A percentile compares a stretch with the other conserved stretches of the same genome.
Evolutionary conservation across 2,113 vertebrate species (phyloP).

Genomic region (Thermophis baileyi): DNA sequence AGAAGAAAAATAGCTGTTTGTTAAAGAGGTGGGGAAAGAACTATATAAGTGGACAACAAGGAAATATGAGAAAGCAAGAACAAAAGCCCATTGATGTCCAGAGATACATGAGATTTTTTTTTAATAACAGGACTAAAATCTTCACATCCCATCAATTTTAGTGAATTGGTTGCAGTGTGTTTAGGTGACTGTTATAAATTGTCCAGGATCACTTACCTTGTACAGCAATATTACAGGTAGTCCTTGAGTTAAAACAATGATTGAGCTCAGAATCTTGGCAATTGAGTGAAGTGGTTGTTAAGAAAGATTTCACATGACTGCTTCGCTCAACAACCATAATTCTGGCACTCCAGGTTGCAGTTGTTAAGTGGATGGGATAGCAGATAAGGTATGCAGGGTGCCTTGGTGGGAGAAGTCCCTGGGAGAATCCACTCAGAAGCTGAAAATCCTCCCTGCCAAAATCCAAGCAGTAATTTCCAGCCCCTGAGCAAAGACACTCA

Average conservation of each 20-base stretch:
- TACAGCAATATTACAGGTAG: not conserved
- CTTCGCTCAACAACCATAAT: not conserved
- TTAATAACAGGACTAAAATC: not conserved
- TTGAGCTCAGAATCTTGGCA: not conserved
- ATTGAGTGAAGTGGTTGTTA: not conserved
- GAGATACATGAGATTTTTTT: not conserved
- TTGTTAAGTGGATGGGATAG: not conserved
- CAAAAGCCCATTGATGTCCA: not conserved
- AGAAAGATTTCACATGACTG: not conserved
- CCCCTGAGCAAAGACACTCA: not conserved
- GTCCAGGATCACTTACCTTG: not conserved
- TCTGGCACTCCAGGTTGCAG: not conserved
- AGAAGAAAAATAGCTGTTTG: not conserved
- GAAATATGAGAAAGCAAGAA: not conserved
- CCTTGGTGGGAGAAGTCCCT: not conserved
- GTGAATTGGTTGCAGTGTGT: not conserved
- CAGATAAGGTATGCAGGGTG: not conserved
- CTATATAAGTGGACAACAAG: not conserved
- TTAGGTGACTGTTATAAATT: not conserved
- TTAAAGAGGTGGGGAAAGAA: not conserved
- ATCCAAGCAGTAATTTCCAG: not conserved
- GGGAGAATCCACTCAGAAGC: not conserved
- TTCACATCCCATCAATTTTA: not conserved
- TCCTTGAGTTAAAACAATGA: not conserved
- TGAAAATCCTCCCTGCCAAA: not conserved